These are phyloP conservation scores for Peromyscus polionotus DNA, from an alignment of 2,113 vertebrate genomes.

Conservation along the genomic window DNA sequence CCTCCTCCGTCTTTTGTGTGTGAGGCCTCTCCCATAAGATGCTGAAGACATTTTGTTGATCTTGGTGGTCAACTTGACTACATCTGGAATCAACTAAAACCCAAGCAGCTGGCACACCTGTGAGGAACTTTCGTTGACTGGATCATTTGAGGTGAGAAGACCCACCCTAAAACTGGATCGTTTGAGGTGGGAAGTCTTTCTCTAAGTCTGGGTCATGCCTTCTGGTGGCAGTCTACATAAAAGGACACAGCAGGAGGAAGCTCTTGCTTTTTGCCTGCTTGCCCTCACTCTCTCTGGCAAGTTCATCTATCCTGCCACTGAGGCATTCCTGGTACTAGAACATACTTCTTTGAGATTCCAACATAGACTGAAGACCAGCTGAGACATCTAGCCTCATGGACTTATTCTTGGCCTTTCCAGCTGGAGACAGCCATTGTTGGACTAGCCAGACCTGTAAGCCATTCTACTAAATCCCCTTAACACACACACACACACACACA, in stretches of 20 bases:
- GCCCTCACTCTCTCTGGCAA: background rate
- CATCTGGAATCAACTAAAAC: background rate
- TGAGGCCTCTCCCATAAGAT: background rate
- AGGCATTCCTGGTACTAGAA: background rate
- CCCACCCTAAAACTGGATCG: background rate
- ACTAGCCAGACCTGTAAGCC: background rate
- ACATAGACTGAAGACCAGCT: background rate
- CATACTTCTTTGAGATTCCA: background rate
- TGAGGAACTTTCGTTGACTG: background rate
- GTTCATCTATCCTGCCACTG: no score
- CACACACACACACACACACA: no score
- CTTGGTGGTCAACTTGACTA: background rate
- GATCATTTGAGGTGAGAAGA: background rate
- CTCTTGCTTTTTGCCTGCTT: background rate
- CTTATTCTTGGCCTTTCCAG: background rate
- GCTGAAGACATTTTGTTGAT: background rate
- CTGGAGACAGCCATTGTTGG: background rate
- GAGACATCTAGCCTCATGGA: background rate
- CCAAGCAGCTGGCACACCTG: background rate
- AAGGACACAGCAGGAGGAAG: background rate
- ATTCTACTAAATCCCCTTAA: background rate
- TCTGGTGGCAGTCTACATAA: background rate
- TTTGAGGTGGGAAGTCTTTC: background rate
- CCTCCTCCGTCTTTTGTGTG: background rate
- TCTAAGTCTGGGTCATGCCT: background rate